Conservation (phyloP, 2,888 invertebrate genomes). For the Epinotia demarniana region DNA sequence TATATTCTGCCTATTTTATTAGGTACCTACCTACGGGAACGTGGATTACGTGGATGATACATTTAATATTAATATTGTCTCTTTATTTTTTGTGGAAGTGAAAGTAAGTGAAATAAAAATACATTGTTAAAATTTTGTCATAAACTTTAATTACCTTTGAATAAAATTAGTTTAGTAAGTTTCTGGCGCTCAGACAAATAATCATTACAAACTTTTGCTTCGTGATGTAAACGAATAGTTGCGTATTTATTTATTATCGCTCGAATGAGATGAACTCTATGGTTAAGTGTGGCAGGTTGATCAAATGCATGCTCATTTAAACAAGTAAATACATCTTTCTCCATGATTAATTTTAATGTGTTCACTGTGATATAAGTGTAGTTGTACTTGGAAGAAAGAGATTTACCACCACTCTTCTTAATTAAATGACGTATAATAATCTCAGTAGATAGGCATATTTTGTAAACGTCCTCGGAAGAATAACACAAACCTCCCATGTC, state of each 20-base stretch:
- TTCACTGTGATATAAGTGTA: not conserved
- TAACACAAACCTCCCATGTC: not conserved
- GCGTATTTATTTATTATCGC: not conserved
- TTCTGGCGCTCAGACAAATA: too few species aligned
- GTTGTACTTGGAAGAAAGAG: not conserved
- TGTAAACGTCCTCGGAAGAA: slow-evolving; percentile 2
- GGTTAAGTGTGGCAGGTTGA: not conserved
- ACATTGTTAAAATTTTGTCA: too few species aligned
- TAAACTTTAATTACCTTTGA: too few species aligned
- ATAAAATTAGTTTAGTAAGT: too few species aligned
- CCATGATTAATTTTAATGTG: not conserved
- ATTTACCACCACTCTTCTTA: not conserved
- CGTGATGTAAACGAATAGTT: too few species aligned
- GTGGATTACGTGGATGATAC: too few species aligned
- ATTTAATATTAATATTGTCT: too few species aligned
- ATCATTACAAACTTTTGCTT: too few species aligned
- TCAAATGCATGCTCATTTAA: not conserved
- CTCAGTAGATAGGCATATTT: not conserved
- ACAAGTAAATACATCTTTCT: not conserved
- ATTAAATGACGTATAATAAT: not conserved
- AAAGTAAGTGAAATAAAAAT: too few species aligned
- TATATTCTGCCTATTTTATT: too few species aligned
- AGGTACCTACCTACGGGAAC: too few species aligned
- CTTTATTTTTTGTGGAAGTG: too few species aligned
- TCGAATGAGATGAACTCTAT: not conserved